Evolutionary conservation across 2,113 vertebrate genomes (phyloP).

Genomic region (Maccullochella peelii): DNA sequence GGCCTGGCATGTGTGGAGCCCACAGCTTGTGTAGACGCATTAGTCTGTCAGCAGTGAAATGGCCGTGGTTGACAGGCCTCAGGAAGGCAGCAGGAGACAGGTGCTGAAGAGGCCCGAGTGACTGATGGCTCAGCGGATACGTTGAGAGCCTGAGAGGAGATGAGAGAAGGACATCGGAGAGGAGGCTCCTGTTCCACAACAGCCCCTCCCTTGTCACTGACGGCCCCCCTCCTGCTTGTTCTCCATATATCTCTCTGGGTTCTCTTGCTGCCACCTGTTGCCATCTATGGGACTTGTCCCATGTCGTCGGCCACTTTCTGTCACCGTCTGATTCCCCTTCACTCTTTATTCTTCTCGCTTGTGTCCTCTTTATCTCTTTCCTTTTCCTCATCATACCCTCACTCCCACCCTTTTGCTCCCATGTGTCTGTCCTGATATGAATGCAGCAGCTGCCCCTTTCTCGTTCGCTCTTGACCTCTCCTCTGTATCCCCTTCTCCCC

Average conservation of each 20-base stretch:
- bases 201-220: conserved; percentile 43
- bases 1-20: conserved; percentile 20
- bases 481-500: conserved; percentile 3
- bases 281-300: conserved; percentile 24
- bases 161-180: conserved; percentile 39
- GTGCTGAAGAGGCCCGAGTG: conserved; percentile 71
- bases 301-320: conserved; percentile 22
- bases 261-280: conserved; percentile 67
- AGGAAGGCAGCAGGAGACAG: conserved; percentile 76
- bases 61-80: conserved; percentile 60
- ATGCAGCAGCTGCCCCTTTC: conserved; percentile 62
- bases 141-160: conserved; percentile 55
- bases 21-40: conserved; percentile 39
- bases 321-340: background rate
- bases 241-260: conserved; percentile 36
- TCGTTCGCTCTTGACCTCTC: conserved; percentile 44
- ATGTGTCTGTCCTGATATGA: conserved; percentile 36
- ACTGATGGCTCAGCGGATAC: conserved; percentile 74
- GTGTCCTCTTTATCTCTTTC: conserved; percentile 32
- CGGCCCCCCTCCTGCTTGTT: background rate
- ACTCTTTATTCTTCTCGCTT: background rate
- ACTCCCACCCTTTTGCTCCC: conserved; percentile 13
- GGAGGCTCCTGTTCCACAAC: conserved; percentile 57
- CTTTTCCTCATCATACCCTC: conserved; percentile 1
- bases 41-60: conserved; percentile 71